Conservation (phyloP, 2,888 invertebrate genomes). For the Microplitis deprimator region DNA sequence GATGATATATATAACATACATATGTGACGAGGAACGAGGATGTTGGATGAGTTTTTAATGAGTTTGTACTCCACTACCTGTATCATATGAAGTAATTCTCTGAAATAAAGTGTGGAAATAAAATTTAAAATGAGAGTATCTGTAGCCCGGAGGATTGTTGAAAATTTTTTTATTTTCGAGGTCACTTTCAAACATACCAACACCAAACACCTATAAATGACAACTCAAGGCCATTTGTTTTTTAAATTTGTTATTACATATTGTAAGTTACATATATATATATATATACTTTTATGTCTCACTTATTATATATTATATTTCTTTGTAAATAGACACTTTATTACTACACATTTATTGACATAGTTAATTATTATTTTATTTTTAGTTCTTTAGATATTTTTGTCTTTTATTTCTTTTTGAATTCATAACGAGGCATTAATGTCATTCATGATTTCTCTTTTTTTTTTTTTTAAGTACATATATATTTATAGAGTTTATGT, state of each 20-base stretch:
- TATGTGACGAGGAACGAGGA: not conserved
- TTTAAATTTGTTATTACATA: constrained; percentile 7
- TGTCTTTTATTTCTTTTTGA: not conserved
- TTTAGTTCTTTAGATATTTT: constrained; percentile 10
- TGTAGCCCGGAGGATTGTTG: not conserved
- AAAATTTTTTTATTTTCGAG: constrained; percentile 14
- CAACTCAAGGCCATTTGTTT: not conserved
- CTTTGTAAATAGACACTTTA: constrained; percentile 14
- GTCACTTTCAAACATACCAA: constrained; percentile 22
- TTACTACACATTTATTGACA: not conserved
- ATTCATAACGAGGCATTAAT: constrained; percentile 4
- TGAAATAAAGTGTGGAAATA: constrained; percentile 17
- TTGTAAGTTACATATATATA: not conserved
- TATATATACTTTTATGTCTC: no score
- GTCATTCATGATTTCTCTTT: not conserved
- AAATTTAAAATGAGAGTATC: constrained; percentile 18
- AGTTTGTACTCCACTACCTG: constrained; percentile 1
- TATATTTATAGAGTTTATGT: not conserved
- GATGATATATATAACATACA: not conserved
- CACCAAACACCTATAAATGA: not conserved
- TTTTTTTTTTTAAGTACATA: not conserved
- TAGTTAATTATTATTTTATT: not conserved
- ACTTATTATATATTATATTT: not conserved
- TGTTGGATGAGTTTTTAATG: not conserved
- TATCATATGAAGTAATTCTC: not conserved